phyloP scores from a whole-genome alignment of 2,797 vertebrate species.

The Gallinago stenura region DNA sequence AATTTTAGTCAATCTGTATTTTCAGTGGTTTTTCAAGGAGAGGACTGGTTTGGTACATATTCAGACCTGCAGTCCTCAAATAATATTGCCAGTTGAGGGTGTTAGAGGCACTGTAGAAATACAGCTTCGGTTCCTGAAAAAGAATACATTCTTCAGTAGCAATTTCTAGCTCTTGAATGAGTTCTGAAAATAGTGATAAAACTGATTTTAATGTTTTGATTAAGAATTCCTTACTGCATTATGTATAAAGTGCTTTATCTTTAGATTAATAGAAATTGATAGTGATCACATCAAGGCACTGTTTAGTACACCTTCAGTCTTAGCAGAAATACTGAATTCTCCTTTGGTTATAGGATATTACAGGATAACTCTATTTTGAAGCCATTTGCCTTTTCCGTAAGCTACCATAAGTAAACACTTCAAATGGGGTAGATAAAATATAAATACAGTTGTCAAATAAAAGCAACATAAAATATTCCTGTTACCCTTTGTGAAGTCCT shows the following conservation, averaged over 20 bases:
- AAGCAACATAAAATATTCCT: not conserved
- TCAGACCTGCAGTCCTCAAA: not conserved
- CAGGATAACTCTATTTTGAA: not conserved
- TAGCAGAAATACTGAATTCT: not conserved
- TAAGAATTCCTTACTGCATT: not conserved
- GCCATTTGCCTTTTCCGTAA: not conserved
- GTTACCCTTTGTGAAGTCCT: not conserved
- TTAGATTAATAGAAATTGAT: not conserved
- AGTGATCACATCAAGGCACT: not conserved
- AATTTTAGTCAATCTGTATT: not conserved
- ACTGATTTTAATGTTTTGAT: not conserved
- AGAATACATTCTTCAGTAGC: rapidly evolving
- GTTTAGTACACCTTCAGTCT: not conserved
- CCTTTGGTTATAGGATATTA: not conserved
- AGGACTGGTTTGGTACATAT: not conserved
- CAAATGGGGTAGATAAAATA: not conserved
- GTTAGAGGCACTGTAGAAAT: not conserved
- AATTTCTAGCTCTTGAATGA: not conserved
- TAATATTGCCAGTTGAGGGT: not conserved
- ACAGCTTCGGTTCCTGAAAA: not conserved
- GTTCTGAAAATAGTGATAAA: not conserved
- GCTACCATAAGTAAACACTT: not conserved
- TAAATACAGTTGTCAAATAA: not conserved
- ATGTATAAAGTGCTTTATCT: not conserved
- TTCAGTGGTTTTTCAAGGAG: not conserved